phyloP scores from a whole-genome alignment of 2,888 invertebrate species.

The Barypeithes pellucidus region DNA sequence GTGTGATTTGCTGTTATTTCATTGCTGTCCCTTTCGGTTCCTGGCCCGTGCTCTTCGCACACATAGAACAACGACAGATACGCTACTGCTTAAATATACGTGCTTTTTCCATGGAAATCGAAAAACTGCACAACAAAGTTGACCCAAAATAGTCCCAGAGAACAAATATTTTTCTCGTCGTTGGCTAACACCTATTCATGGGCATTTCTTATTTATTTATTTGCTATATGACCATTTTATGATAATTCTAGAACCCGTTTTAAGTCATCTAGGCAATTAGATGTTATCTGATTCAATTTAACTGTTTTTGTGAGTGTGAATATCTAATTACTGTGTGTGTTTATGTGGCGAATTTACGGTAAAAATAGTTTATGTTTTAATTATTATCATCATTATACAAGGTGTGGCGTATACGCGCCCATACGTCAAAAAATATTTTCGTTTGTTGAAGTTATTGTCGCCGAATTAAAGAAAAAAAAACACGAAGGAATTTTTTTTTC shows the following conservation, averaged over 20 bases:
- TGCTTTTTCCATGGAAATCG: too few species aligned
- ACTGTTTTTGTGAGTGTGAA: conserved; percentile 21
- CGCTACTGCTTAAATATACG: too few species aligned
- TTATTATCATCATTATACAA: background rate
- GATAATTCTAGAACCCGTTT: conserved; percentile 12
- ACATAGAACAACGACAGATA: too few species aligned
- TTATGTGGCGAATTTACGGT: background rate
- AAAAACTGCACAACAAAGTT: background rate
- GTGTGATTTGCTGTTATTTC: too few species aligned
- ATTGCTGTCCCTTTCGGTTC: too few species aligned
- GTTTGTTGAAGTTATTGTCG: too few species aligned
- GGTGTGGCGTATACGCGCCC: too few species aligned
- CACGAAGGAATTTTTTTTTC: too few species aligned
- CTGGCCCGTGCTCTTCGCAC: too few species aligned
- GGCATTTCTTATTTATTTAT: background rate
- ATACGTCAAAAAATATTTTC: too few species aligned
- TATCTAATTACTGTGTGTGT: background rate
- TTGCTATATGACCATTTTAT: conserved; percentile 8
- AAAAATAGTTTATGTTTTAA: conserved; percentile 1
- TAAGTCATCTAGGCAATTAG: conserved; percentile 19
- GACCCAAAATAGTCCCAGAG: background rate
- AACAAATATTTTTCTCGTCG: background rate
- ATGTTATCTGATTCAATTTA: conserved; percentile 7
- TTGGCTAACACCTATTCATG: background rate
- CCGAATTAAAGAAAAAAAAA: too few species aligned